A percentile compares a stretch with the other conserved stretches of the same genome.
These are phyloP conservation scores for Vollenhovia emeryi DNA, from an alignment of 1,140 invertebrate genomes.

Conservation along the genomic window DNA sequence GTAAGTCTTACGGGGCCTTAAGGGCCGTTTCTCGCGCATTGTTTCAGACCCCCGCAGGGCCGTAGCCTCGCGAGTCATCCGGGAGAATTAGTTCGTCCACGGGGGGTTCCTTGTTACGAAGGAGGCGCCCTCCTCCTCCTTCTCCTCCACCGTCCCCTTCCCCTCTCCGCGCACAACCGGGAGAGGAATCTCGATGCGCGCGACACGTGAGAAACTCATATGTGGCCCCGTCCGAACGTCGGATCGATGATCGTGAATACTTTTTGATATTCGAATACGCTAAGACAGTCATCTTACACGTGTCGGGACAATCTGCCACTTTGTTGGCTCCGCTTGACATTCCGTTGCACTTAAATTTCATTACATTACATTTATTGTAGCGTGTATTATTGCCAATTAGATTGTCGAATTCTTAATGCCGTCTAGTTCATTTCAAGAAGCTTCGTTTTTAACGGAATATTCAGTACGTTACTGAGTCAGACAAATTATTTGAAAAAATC, in stretches of 20 bases:
- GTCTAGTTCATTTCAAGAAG: not conserved
- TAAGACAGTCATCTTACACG: constrained; percentile 41
- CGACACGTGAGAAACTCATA: constrained; percentile 75
- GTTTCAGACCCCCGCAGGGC: constrained; percentile 84
- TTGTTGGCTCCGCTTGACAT: not conserved
- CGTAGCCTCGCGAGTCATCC: constrained; percentile 83
- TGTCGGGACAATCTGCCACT: constrained; percentile 3
- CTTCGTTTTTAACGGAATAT: not conserved
- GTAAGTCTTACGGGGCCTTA: constrained; percentile 70
- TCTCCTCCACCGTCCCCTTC: constrained; percentile 8
- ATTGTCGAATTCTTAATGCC: not conserved
- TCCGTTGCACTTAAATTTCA: not conserved
- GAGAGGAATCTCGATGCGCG: constrained; percentile 54
- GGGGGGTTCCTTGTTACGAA: constrained; percentile 84
- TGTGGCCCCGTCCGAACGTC: constrained; percentile 32
- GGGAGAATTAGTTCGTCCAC: constrained; percentile 84
- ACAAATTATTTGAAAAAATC: not conserved
- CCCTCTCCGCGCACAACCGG: constrained; percentile 18
- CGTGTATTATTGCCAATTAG: not conserved
- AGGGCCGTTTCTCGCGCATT: constrained; percentile 82
- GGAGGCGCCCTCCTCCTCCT: constrained; percentile 68
- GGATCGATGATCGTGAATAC: constrained; percentile 46
- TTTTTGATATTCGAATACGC: constrained; percentile 3
- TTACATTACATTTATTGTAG: not conserved
- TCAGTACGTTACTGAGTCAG: not conserved